phyloP scores from a whole-genome alignment of 2,888 invertebrate species.

The Eristalinus sepulchralis region DNA sequence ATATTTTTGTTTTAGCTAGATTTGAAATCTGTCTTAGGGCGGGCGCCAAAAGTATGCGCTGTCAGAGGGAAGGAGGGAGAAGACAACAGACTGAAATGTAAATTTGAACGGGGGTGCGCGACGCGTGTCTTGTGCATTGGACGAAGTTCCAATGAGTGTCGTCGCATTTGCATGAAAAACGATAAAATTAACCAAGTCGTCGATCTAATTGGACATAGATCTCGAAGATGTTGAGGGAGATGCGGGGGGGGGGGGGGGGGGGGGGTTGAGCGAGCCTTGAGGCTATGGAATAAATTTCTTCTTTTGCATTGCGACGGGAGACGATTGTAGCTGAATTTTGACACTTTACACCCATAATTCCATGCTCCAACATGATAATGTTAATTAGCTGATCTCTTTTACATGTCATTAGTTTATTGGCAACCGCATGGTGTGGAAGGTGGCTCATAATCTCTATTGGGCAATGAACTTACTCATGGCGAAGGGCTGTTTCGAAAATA shows the following conservation, averaged over 20 bases:
- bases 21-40: background rate
- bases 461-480: too few relatives aligned
- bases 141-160: background rate
- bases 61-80: background rate
- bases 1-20: background rate
- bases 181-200: background rate
- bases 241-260: too few relatives aligned
- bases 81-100: background rate
- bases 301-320: too few relatives aligned
- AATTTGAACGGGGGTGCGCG: background rate
- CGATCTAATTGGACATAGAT: background rate
- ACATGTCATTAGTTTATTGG: too few relatives aligned
- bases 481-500: too few relatives aligned
- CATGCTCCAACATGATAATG: background rate
- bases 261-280: background rate
- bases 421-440: too few relatives aligned
- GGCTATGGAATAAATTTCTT: background rate
- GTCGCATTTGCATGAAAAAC: background rate
- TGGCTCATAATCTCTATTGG: too few relatives aligned
- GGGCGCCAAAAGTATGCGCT: background rate
- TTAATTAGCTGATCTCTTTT: background rate
- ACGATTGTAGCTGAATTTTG: background rate
- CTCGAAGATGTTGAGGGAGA: background rate
- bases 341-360: background rate
- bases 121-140: background rate